These are phyloP conservation scores for Oryzias woworae DNA, from an alignment of 2,113 vertebrate species.

Conservation along the genomic window DNA sequence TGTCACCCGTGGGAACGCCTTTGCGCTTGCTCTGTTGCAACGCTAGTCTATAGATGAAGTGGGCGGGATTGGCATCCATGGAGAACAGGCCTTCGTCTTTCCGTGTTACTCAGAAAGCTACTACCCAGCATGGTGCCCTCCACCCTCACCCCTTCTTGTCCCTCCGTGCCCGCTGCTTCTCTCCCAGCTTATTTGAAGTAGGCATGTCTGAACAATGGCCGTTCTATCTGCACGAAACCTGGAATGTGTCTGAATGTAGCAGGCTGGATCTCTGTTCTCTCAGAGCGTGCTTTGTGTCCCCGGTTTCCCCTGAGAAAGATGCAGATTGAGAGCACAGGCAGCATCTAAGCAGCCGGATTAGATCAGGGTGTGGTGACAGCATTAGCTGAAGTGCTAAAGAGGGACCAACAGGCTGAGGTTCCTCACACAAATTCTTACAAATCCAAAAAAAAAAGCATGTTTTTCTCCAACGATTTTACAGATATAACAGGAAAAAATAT, in stretches of 20 bases:
- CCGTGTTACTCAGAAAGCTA: slow-evolving; percentile 53
- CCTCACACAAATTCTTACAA: too few relatives aligned
- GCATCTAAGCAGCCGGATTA: not conserved
- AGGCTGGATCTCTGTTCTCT: slow-evolving; percentile 60
- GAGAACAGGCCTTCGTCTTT: slow-evolving; percentile 69
- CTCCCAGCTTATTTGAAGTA: slow-evolving; percentile 74
- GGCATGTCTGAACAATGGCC: slow-evolving; percentile 74
- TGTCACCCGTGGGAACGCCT: slow-evolving; percentile 62
- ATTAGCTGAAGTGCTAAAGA: slow-evolving; percentile 28
- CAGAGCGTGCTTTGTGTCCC: slow-evolving; percentile 70
- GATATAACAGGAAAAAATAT: too few relatives aligned
- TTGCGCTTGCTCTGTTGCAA: slow-evolving; percentile 46
- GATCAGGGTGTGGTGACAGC: slow-evolving; percentile 35
- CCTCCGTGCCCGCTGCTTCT: slow-evolving; percentile 44
- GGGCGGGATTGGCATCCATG: slow-evolving; percentile 67
- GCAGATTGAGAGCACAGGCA: slow-evolving; percentile 16
- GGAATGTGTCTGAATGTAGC: slow-evolving; percentile 81
- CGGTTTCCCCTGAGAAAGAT: slow-evolving; percentile 33
- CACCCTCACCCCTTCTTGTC: slow-evolving; percentile 42
- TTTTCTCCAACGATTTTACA: too few relatives aligned
- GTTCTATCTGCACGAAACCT: slow-evolving; percentile 73
- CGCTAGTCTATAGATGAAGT: slow-evolving; percentile 60
- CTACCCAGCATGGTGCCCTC: slow-evolving; percentile 53
- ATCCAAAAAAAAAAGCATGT: too few relatives aligned
- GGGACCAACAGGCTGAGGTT: slow-evolving; percentile 2